These are phyloP conservation scores for Gonatopus flavifemur DNA, from an alignment of 1,140 invertebrate genomes.

Conservation along the genomic window DNA sequence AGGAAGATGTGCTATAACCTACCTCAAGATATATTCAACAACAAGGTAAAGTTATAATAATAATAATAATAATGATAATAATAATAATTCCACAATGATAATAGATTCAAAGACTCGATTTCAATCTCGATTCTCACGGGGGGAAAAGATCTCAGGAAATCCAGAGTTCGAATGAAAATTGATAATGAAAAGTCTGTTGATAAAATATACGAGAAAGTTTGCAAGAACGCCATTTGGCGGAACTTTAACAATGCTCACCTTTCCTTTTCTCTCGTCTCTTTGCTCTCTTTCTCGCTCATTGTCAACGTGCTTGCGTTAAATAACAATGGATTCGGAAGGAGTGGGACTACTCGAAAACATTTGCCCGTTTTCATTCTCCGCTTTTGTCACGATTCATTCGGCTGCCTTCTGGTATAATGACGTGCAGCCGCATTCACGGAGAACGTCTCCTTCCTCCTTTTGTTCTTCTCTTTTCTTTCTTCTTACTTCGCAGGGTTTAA, in stretches of 20 bases:
- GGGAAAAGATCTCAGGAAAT: too few relatives aligned
- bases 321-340: constrained; percentile 37
- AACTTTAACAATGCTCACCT: constrained; percentile 31
- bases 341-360: constrained; percentile 41
- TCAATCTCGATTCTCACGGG: too few relatives aligned
- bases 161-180: too few relatives aligned
- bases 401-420: constrained; percentile 38
- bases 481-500: constrained; percentile 35
- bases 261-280: constrained; percentile 7
- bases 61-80: too few relatives aligned
- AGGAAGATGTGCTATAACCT: too few relatives aligned
- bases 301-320: constrained; percentile 32
- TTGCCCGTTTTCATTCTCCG: constrained; percentile 26
- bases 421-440: constrained; percentile 25
- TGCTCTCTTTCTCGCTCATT: constrained; percentile 10
- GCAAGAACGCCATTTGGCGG: constrained; percentile 32
- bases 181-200: too few relatives aligned
- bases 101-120: too few relatives aligned
- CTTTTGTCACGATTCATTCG: constrained; percentile 40
- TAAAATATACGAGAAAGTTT: too few relatives aligned
- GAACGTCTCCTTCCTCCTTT: constrained; percentile 8
- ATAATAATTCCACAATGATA: too few relatives aligned
- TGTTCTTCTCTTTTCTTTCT: constrained; percentile 26
- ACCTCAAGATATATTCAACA: too few relatives aligned
- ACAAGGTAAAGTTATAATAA: too few relatives aligned